These are phyloP conservation scores for Dolichopus griseipennis DNA, from an alignment of 2,888 invertebrate genomes.

Conservation along the genomic window DNA sequence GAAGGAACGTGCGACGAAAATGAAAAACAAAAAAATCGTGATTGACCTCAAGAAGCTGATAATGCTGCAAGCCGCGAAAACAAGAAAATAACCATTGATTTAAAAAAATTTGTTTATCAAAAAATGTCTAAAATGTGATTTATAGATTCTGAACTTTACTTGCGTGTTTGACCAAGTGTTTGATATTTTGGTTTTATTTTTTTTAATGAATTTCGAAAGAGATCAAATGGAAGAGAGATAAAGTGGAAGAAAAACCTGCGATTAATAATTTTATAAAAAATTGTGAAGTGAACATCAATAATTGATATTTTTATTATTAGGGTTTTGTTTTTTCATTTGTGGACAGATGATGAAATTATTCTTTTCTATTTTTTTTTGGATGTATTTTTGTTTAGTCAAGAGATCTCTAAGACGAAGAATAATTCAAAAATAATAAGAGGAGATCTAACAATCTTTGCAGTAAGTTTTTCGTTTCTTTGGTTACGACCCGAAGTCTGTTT, in stretches of 20 bases:
- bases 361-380: not conserved
- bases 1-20: not conserved
- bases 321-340: too few species aligned
- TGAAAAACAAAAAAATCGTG: not conserved
- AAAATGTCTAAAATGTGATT: not conserved
- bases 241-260: not conserved
- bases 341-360: not conserved
- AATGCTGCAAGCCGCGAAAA: not conserved
- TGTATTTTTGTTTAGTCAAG: too few species aligned
- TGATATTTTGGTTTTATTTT: too few species aligned
- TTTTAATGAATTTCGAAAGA: too few species aligned
- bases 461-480: too few species aligned
- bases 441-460: too few species aligned
- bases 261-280: not conserved
- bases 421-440: too few species aligned
- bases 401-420: too few species aligned
- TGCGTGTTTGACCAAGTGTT: too few species aligned
- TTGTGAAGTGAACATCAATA: conserved; percentile 6
- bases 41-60: conserved; percentile 6
- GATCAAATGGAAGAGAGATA: not conserved
- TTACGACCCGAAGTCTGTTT: too few species aligned
- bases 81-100: not conserved
- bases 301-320: not conserved
- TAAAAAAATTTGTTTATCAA: not conserved
- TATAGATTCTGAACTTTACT: not conserved